phyloP scores from a whole-genome alignment of 2,888 invertebrate species.

The Steinernema carpocapsae region DNA sequence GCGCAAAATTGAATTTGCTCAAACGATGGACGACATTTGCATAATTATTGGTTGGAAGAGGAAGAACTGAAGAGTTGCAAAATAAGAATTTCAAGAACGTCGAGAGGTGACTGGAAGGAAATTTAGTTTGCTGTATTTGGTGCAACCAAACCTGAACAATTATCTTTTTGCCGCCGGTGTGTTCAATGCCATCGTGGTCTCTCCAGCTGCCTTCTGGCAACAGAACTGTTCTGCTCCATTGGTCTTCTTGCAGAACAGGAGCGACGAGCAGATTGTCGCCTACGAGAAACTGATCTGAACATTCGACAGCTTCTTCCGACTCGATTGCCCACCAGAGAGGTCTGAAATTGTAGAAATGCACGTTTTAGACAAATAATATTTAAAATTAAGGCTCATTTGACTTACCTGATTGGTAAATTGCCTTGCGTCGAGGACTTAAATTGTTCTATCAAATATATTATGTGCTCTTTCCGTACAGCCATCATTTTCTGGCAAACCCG shows the following conservation, averaged over 20 bases:
- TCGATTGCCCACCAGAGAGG: conserved; percentile 78
- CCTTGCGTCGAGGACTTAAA: not conserved
- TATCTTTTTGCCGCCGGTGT: conserved; percentile 25
- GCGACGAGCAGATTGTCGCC: conserved; percentile 88
- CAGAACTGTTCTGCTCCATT: conserved; percentile 82
- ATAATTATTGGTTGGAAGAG: not conserved
- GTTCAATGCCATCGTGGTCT: conserved; percentile 36
- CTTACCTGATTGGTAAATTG: conserved; percentile 34
- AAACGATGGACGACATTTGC: not conserved
- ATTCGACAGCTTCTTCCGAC: conserved; percentile 40
- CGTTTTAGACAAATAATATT: not conserved
- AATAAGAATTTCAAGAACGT: not conserved
- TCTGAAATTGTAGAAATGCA: too few relatives aligned
- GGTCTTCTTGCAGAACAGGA: conserved; percentile 79
- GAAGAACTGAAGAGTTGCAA: too few relatives aligned
- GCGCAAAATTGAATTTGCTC: conserved; percentile 22
- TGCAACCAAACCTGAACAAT: conserved; percentile 7
- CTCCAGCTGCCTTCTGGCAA: conserved; percentile 78
- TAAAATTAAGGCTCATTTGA: not conserved
- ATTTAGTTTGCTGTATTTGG: not conserved
- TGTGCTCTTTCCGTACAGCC: not conserved
- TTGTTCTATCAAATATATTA: conserved; percentile 31
- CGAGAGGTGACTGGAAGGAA: not conserved
- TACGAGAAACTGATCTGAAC: conserved; percentile 83
- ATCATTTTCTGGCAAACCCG: conserved; percentile 29